Base-by-base conservation (phyloP, 2,797 vertebrate genomes). In the Melanotaenia pygmaea region DNA sequence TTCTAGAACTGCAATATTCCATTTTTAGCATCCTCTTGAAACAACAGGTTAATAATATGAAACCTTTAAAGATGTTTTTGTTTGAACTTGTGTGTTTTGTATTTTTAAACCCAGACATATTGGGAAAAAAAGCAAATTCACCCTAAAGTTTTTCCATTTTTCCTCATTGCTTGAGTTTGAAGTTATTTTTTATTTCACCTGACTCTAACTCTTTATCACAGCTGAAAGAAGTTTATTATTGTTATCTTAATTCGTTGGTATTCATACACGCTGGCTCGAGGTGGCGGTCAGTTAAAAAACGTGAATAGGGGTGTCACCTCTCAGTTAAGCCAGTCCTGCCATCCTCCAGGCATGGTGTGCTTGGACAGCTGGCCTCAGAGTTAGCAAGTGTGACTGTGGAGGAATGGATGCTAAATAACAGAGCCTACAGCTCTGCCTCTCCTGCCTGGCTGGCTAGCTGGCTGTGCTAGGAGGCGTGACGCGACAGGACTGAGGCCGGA, bases 351-450 rank as follows among this genome's bases (percentile, higher is more conserved):
- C 82, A 74, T 4, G 76, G 83, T 89, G 89, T 91, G 88, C 85
- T 68, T 60, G 79, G 88, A 90, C 91, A 87, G 89, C 83, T 80
- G 88, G 86, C 88, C 88, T 83, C 80, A 74, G 84, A 91, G 92
- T 92, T 91, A 92, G 89, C 64, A 59, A 87, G 79, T 81, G 86
- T 88, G 88, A 90, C 86, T 77, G 81, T 70, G 86, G 80, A 82
- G 77, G 74, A 85, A 77, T 51, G 76, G 83, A 74, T 72, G 83
- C 90, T 86, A 86, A 84, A 81, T 84, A 90, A 88, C 82, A 80
- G 79, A 79, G 80, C 84, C 76, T 6, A 18, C 76, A 70, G 83
- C 77, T 20, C 77, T 60, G 74, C 66, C 78, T 51, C 67, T 28
- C 64, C 66, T 28, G 57, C 47, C 83, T 35, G 68, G 71, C 72